These are phyloP conservation scores for Tribolium freemani DNA, from an alignment of 2,888 invertebrate genomes.

Conservation along the genomic window DNA sequence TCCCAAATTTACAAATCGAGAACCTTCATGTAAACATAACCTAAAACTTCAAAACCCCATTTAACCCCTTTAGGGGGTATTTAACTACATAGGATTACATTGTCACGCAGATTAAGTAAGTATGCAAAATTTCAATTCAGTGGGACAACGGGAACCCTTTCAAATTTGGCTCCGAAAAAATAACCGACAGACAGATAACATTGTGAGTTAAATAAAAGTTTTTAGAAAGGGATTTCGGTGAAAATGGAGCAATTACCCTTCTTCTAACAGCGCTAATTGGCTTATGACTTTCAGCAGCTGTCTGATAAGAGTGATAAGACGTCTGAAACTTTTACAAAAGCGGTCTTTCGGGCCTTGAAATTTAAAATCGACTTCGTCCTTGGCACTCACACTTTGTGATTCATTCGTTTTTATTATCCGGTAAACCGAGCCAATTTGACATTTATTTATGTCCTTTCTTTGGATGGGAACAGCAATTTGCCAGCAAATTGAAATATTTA, in stretches of 20 bases:
- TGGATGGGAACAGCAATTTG: neutral
- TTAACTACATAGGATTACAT: too few relatives aligned
- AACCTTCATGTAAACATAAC: too few relatives aligned
- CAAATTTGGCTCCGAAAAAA: too few relatives aligned
- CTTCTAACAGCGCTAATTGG: neutral
- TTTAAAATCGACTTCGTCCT: neutral
- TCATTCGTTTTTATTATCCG: neutral
- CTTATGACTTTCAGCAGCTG: neutral
- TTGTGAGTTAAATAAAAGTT: too few relatives aligned
- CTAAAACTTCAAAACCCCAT: too few relatives aligned
- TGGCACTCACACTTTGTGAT: neutral
- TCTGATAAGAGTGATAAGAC: neutral
- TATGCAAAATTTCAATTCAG: too few relatives aligned
- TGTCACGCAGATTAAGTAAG: too few relatives aligned
- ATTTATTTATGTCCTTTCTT: neutral
- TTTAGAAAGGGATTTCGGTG: neutral
- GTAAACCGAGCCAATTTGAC: neutral
- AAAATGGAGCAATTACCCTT: neutral
- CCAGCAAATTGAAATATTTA: neutral
- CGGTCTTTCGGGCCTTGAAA: neutral
- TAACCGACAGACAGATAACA: too few relatives aligned
- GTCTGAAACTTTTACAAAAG: too few relatives aligned
- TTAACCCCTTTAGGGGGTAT: too few relatives aligned
- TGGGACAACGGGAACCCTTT: too few relatives aligned
- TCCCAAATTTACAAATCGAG: too few relatives aligned